phyloP scores from a whole-genome alignment of 2,888 invertebrate species.

The Cephus nigrinus region DNA sequence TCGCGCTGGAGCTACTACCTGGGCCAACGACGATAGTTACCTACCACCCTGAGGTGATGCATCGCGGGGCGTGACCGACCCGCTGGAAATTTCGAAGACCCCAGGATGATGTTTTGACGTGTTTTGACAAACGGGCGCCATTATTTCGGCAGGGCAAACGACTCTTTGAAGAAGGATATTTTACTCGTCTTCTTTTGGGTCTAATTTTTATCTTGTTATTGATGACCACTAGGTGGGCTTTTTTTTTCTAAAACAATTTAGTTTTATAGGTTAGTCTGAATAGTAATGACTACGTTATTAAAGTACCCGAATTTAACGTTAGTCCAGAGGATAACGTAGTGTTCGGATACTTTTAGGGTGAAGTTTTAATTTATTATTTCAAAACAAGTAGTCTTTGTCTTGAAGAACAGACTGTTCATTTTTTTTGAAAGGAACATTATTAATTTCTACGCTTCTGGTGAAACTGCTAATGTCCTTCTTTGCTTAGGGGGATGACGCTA shows the following conservation, averaged over 20 bases:
- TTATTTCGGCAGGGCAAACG: constrained; percentile 40
- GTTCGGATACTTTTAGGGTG: background rate
- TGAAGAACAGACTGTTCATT: background rate
- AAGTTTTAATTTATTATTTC: background rate
- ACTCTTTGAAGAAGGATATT: constrained; percentile 18
- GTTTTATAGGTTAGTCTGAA: background rate
- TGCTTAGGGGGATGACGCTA: constrained; percentile 4
- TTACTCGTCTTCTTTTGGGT: constrained; percentile 21
- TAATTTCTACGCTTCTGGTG: constrained; percentile 18
- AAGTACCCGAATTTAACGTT: background rate
- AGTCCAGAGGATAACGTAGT: constrained; percentile 15
- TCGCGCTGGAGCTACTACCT: background rate
- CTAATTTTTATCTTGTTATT: constrained; percentile 27
- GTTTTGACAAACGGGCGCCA: constrained; percentile 66
- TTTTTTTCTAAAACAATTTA: background rate
- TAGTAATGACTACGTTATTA: background rate
- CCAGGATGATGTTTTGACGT: constrained; percentile 62
- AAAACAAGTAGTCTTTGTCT: background rate
- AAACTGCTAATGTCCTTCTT: constrained; percentile 18
- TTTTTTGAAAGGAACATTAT: constrained; percentile 15
- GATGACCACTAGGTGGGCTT: constrained; percentile 18
- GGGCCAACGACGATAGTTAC: background rate
- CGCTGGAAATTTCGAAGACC: constrained; percentile 48
- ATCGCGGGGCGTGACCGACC: constrained; percentile 59
- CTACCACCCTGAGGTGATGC: constrained; percentile 42